Conservation (phyloP, 2,797 vertebrate species). For the Arremon aurantiirostris region DNA sequence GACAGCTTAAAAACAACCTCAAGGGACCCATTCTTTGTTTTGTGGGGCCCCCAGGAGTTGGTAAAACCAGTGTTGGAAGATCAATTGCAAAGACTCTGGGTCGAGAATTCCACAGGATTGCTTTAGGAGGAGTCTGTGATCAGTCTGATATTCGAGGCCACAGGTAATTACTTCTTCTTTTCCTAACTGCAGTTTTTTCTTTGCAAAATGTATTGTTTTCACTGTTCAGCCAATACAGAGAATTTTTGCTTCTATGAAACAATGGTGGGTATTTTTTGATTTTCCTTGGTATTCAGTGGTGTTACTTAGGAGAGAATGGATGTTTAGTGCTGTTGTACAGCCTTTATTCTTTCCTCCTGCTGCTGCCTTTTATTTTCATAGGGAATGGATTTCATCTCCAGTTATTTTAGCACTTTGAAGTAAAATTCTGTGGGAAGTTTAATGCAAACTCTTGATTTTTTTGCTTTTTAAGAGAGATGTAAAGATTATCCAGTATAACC, state of each 20-base stretch:
- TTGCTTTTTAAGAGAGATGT: background rate
- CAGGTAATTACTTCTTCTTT: conserved; percentile 76
- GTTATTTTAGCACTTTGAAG: background rate
- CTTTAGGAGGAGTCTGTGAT: conserved; percentile 93
- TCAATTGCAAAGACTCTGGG: conserved; percentile 94
- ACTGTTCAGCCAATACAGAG: background rate
- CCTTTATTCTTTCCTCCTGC: background rate
- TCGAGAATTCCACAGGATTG: conserved; percentile 94
- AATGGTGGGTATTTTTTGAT: background rate
- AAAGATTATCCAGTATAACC: background rate
- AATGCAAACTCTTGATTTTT: background rate
- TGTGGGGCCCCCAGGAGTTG: conserved; percentile 94
- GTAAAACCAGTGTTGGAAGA: conserved; percentile 97
- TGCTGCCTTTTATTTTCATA: background rate
- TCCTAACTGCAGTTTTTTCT: background rate
- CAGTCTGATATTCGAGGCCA: conserved; percentile 97
- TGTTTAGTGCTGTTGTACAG: background rate
- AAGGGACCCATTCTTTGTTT: conserved; percentile 98
- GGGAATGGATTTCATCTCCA: background rate
- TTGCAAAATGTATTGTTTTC: background rate
- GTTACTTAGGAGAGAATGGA: background rate
- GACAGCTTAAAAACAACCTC: conserved; percentile 90
- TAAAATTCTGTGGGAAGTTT: background rate
- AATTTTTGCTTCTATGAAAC: background rate
- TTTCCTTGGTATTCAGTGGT: background rate